phyloP scores from a whole-genome alignment of 2,113 vertebrate genomes.

The Dolichallabes microphthalmus region DNA sequence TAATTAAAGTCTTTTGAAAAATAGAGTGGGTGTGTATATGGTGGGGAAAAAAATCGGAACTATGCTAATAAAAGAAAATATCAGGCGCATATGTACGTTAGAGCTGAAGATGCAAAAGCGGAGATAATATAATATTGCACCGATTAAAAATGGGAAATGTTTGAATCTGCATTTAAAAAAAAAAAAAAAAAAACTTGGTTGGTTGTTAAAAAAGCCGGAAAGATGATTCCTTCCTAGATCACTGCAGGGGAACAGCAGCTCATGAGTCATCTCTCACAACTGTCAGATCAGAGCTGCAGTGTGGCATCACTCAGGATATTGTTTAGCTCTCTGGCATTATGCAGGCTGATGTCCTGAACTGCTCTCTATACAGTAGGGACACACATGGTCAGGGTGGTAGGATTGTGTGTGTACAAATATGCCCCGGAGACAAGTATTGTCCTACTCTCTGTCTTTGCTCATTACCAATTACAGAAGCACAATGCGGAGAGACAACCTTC shows the following conservation, averaged over 20 bases:
- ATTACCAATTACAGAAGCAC: conserved; percentile 21
- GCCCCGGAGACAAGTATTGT: background rate
- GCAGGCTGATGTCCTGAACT: conserved; percentile 5
- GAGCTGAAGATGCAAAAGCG: background rate
- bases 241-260: conserved; percentile 32
- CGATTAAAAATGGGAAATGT: conserved; percentile 25
- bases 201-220: conserved; percentile 22
- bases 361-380: background rate
- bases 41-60: background rate
- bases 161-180: conserved; percentile 15
- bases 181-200: background rate
- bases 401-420: conserved; percentile 10
- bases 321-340: conserved; percentile 6
- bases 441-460: conserved; percentile 29
- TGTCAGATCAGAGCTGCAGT: conserved; percentile 28
- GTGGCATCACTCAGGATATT: conserved; percentile 18
- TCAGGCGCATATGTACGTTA: background rate
- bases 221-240: conserved; percentile 26
- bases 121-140: conserved; percentile 23
- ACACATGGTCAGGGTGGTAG: background rate
- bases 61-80: background rate
- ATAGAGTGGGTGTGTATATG: conserved; percentile 17
- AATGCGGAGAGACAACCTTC: conserved; percentile 20
- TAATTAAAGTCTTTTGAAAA: conserved; percentile 63
- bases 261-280: conserved; percentile 32